phyloP scores from a whole-genome alignment of 2,888 invertebrate species.

The Melinopterus prodromus region DNA sequence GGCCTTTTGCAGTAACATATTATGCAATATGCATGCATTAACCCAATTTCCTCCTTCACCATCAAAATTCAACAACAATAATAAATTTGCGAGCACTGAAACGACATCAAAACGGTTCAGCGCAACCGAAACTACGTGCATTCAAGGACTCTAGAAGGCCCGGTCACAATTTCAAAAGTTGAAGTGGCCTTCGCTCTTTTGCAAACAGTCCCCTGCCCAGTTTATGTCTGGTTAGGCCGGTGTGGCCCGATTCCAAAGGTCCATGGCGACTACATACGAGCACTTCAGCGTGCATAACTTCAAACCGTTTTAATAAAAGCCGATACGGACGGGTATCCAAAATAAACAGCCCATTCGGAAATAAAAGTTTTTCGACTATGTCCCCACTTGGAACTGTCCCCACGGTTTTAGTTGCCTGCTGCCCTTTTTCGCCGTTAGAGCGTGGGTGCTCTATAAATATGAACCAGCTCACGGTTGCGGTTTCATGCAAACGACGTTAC shows the following conservation, averaged over 20 bases:
- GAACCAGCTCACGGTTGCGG: background rate
- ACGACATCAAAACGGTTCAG: background rate
- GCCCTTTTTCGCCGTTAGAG: background rate
- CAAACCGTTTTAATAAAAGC: background rate
- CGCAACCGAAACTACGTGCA: background rate
- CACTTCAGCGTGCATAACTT: background rate
- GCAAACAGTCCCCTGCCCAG: background rate
- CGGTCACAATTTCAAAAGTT: background rate
- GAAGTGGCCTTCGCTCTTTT: background rate
- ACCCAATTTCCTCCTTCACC: background rate
- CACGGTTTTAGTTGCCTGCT: background rate
- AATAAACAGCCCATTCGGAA: background rate
- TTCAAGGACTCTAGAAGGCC: background rate
- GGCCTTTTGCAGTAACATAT: no score
- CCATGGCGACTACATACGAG: background rate
- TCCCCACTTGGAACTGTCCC: background rate
- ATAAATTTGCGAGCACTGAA: background rate
- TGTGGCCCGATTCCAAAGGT: background rate
- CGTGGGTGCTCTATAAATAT: background rate
- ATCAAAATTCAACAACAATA: background rate
- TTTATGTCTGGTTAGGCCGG: background rate
- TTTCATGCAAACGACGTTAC: background rate
- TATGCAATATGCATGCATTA: background rate
- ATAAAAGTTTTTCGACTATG: background rate
- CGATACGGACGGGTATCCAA: background rate